These are phyloP conservation scores for Pelusios castaneus DNA, from an alignment of 2,113 vertebrate species.

Conservation along the genomic window DNA sequence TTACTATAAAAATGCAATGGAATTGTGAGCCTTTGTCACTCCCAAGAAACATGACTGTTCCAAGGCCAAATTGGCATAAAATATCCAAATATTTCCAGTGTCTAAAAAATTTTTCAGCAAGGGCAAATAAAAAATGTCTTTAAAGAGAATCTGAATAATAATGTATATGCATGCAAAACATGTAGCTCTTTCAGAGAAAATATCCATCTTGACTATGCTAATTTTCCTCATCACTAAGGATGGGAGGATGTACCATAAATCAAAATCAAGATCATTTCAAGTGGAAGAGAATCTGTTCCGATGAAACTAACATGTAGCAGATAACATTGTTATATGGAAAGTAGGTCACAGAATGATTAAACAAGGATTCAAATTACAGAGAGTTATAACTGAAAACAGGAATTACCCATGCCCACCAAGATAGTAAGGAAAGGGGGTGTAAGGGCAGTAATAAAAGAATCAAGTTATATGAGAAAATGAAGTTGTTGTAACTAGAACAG, in stretches of 20 bases:
- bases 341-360: background rate
- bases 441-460: background rate
- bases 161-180: background rate
- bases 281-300: background rate
- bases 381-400: background rate
- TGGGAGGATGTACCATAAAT: slow-evolving; percentile 37
- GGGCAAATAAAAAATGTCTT: background rate
- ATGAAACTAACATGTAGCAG: background rate
- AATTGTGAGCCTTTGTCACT: background rate
- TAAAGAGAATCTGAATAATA: slow-evolving; percentile 1
- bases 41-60: background rate
- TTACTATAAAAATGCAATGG: background rate
- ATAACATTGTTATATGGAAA: background rate
- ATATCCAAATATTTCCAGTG: background rate
- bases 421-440: background rate
- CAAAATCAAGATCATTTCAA: slow-evolving; percentile 38
- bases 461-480: background rate
- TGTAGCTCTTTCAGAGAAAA: slow-evolving; percentile 25
- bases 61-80: background rate
- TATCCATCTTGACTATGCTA: slow-evolving; percentile 45
- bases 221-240: slow-evolving; percentile 51
- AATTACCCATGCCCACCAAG: background rate
- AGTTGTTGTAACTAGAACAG: background rate
- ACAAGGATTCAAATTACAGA: background rate
- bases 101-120: background rate